Percentiles rank a stretch among this genome's conserved stretches.
Evolutionary conservation across 2,888 invertebrate genomes (phyloP).

Genomic region (Sthenelais limicola): DNA sequence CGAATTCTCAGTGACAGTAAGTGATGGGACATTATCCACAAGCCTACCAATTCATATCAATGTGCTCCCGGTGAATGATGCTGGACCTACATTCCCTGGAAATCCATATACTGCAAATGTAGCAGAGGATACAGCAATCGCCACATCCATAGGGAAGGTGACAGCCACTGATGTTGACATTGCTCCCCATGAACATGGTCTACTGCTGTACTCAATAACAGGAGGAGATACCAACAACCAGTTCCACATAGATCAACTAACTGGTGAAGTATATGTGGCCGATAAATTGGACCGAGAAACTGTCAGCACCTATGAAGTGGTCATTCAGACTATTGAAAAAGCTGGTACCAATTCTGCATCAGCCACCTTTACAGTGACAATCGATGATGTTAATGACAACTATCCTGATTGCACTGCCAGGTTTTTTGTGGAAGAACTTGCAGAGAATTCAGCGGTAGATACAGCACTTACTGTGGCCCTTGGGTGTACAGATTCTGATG

Average conservation of each 20-base stretch:
- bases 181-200: slow-evolving; percentile 40
- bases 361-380: slow-evolving; percentile 58
- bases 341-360: slow-evolving; percentile 51
- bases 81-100: not conserved
- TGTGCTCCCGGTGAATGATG: slow-evolving; percentile 25
- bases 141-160: not conserved
- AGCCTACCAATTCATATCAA: not conserved
- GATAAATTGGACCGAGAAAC: slow-evolving; percentile 55
- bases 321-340: slow-evolving; percentile 57
- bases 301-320: slow-evolving; percentile 51
- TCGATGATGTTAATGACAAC: slow-evolving; percentile 61
- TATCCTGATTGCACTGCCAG: slow-evolving; percentile 52
- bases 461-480: not conserved
- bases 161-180: slow-evolving; percentile 38
- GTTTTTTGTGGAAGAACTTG: not conserved
- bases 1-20: slow-evolving; percentile 21
- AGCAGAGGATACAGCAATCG: not conserved
- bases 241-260: slow-evolving; percentile 58
- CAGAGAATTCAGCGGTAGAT: not conserved
- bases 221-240: slow-evolving; percentile 53
- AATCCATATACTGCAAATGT: not conserved
- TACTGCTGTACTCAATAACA: slow-evolving; percentile 53
- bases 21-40: slow-evolving; percentile 19
- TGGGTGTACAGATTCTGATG: slow-evolving; percentile 48
- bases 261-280: slow-evolving; percentile 55